A percentile compares a stretch with the other conserved stretches of the same genome.
Evolutionary conservation across 2,113 vertebrate species (phyloP).

Genomic region (Amphilophus citrinellus): DNA sequence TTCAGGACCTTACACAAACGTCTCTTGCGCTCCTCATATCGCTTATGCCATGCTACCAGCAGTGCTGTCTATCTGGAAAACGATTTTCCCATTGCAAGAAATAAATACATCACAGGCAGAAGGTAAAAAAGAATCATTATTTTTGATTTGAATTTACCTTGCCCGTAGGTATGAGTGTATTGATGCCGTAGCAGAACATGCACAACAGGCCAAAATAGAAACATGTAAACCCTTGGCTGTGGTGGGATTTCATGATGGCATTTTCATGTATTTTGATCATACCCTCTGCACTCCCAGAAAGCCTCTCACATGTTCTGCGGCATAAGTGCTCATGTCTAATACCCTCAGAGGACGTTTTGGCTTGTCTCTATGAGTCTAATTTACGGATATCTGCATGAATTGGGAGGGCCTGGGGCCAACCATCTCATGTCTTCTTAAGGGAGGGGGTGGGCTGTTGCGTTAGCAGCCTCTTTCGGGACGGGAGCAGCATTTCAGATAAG

Average conservation of each 20-base stretch:
- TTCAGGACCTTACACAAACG: constrained; percentile 15
- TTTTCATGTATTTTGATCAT: constrained; percentile 80
- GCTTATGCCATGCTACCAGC: constrained; percentile 13
- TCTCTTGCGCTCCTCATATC: constrained; percentile 30
- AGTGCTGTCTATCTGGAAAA: constrained; percentile 27
- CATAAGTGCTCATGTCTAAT: constrained; percentile 76
- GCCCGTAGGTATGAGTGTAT: constrained; percentile 58
- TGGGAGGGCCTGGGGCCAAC: constrained; percentile 71
- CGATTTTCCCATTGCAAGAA: constrained; percentile 49
- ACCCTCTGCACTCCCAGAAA: constrained; percentile 60
- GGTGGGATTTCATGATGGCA: constrained; percentile 75
- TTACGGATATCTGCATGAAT: constrained; percentile 81
- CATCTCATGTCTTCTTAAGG: constrained; percentile 75
- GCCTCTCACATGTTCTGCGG: constrained; percentile 68
- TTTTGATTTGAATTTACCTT: constrained; percentile 75
- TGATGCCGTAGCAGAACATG: constrained; percentile 57
- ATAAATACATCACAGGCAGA: constrained; percentile 68
- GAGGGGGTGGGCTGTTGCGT: constrained; percentile 62
- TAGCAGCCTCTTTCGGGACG: constrained; percentile 76
- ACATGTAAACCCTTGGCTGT: constrained; percentile 67
- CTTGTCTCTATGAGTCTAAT: constrained; percentile 79
- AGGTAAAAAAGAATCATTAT: constrained; percentile 66
- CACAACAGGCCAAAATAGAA: constrained; percentile 68
- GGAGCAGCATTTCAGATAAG: constrained; percentile 81
- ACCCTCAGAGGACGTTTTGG: constrained; percentile 77